Percentiles rank a stretch among this genome's conserved stretches.
These are phyloP conservation scores for Acleris literana DNA, from an alignment of 2,888 invertebrate species.

Conservation along the genomic window DNA sequence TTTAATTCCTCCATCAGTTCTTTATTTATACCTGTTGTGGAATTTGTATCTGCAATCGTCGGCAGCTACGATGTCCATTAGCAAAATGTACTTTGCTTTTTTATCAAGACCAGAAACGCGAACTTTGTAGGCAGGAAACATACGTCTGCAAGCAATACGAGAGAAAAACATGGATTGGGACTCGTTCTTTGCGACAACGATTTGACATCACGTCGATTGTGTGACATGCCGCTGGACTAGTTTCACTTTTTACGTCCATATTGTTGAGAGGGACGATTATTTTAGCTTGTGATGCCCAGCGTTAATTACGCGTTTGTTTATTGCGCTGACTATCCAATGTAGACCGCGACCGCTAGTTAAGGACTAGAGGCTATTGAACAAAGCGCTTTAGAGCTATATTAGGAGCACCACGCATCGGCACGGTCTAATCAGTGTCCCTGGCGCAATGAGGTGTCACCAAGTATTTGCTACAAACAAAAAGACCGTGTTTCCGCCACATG, in stretches of 20 bases:
- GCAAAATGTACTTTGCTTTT: slow-evolving; percentile 98
- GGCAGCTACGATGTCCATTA: slow-evolving; percentile 98
- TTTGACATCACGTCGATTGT: slow-evolving; percentile 81
- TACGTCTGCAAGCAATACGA: slow-evolving; percentile 92
- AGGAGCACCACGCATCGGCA: slow-evolving; percentile 43
- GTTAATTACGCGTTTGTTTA: slow-evolving; percentile 56
- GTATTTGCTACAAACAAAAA: slow-evolving; percentile 66
- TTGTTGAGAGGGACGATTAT: slow-evolving; percentile 59
- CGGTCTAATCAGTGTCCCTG: slow-evolving; percentile 49
- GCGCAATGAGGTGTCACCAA: slow-evolving; percentile 63
- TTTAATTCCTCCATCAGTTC: slow-evolving; percentile 70
- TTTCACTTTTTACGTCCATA: slow-evolving; percentile 68
- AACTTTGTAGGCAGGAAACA: slow-evolving; percentile 99
- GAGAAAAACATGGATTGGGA: slow-evolving; percentile 81
- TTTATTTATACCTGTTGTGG: slow-evolving; percentile 92
- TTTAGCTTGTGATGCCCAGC: slow-evolving; percentile 79
- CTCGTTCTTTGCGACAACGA: slow-evolving; percentile 78
- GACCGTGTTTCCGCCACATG: slow-evolving; percentile 60
- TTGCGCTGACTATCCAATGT: slow-evolving; percentile 30
- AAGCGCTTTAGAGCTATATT: slow-evolving; percentile 43
- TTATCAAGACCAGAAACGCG: slow-evolving; percentile 98
- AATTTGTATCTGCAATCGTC: slow-evolving; percentile 98
- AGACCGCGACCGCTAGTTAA: slow-evolving; percentile 9
- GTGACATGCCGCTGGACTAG: slow-evolving; percentile 74
- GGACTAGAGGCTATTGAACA: slow-evolving; percentile 40